Conservation (phyloP, 1,140 invertebrate species). For the Dysdera silvatica region DNA sequence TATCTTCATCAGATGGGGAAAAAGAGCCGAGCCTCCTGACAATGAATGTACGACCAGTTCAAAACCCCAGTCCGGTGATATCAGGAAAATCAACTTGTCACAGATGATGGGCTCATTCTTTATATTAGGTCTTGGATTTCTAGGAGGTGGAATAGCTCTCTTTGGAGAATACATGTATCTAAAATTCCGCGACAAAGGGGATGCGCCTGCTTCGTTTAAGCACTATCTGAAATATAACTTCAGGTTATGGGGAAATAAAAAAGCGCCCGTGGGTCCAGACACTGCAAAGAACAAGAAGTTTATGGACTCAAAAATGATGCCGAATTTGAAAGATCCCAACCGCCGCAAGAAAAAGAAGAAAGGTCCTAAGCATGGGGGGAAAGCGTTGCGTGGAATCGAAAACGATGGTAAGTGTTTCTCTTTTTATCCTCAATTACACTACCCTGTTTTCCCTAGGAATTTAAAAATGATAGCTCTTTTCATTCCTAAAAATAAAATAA, state of each 20-base stretch:
- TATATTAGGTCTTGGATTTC: slow-evolving; percentile 61
- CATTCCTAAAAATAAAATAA: too few relatives aligned
- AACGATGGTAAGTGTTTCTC: slow-evolving; percentile 14
- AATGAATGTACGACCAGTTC: slow-evolving; percentile 65
- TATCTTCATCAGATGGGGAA: slow-evolving; percentile 72
- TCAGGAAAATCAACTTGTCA: slow-evolving; percentile 73
- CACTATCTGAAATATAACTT: background rate
- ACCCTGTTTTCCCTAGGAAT: slow-evolving; percentile 7
- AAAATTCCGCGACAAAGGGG: background rate
- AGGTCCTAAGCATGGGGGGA: background rate
- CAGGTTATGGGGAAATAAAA: background rate
- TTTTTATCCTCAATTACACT: background rate
- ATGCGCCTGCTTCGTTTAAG: background rate
- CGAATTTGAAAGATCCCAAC: background rate
- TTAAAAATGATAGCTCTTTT: too few relatives aligned
- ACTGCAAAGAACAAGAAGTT: slow-evolving; percentile 12
- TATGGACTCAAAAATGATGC: slow-evolving; percentile 18
- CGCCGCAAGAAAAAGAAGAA: background rate
- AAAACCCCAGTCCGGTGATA: slow-evolving; percentile 51
- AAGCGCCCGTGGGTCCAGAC: background rate
- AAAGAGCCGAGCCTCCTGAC: slow-evolving; percentile 63
- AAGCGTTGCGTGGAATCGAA: background rate
- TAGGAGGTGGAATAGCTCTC: slow-evolving; percentile 14
- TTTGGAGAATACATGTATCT: slow-evolving; percentile 19
- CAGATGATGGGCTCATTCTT: slow-evolving; percentile 86